These are phyloP conservation scores for Cochlearius cochlearius DNA, from an alignment of 2,113 vertebrate genomes.

Conservation along the genomic window DNA sequence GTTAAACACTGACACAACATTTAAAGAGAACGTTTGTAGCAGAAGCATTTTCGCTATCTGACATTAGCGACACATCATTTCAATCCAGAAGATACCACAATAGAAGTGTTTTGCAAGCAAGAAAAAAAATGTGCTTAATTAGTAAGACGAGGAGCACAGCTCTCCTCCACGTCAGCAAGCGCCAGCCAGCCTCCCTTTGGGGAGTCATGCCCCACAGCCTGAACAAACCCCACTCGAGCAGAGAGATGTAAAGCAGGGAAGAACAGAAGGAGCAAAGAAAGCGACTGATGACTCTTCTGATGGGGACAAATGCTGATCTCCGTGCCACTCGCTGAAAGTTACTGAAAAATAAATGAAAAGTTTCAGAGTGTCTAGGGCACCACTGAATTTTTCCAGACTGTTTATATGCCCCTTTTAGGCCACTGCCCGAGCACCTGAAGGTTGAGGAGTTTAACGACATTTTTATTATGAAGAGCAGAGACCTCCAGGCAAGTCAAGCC, in stretches of 20 bases:
- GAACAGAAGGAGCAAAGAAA: neutral
- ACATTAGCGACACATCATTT: neutral
- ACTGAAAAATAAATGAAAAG: neutral
- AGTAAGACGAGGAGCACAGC: neutral
- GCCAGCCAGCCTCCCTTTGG: neutral
- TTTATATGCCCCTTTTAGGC: neutral
- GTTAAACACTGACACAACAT: neutral
- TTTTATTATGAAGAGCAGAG: neutral
- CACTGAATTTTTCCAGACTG: neutral
- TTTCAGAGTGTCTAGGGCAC: neutral
- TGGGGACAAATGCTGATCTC: neutral
- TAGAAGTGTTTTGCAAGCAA: neutral
- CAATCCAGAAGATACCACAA: neutral
- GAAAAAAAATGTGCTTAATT: neutral
- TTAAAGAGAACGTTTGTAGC: neutral
- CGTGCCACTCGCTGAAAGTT: neutral
- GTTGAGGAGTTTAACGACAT: neutral
- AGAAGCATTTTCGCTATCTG: neutral
- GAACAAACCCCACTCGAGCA: neutral
- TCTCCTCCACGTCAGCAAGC: neutral
- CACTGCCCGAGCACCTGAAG: neutral
- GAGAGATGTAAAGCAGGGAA: neutral
- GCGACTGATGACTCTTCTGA: neutral
- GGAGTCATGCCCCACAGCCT: neutral
- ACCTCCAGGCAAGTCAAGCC: neutral